A percentile compares a stretch with the other conserved stretches of the same genome.
These are phyloP conservation scores for Timema podura DNA, from an alignment of 2,888 invertebrate species.

Conservation along the genomic window DNA sequence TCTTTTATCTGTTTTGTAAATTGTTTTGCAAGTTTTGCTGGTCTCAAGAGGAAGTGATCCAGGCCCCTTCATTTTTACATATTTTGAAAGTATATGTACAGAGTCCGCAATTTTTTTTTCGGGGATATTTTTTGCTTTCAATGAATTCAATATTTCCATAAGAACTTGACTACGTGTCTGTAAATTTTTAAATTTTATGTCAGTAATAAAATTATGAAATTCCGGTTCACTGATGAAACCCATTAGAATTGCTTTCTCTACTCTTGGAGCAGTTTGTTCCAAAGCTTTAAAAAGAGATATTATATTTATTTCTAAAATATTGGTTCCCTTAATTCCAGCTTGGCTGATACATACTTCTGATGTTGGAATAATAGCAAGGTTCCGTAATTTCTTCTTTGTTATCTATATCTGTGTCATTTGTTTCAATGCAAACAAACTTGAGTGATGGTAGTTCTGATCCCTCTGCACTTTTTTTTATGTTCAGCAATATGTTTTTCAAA, in stretches of 20 bases:
- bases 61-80: neutral
- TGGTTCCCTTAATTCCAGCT: neutral
- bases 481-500: neutral
- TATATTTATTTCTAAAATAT: neutral
- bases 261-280: neutral
- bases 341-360: neutral
- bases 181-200: neutral
- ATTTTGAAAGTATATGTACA: neutral
- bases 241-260: neutral
- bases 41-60: neutral
- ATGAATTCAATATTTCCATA: neutral
- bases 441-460: constrained; percentile 11
- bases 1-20: too few relatives aligned
- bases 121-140: neutral
- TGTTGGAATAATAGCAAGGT: neutral
- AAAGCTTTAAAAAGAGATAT: constrained; percentile 7
- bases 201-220: constrained; percentile 3
- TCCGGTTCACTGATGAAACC: neutral
- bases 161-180: constrained; percentile 13
- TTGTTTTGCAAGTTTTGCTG: too few relatives aligned
- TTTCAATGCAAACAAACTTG: constrained; percentile 11
- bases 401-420: neutral
- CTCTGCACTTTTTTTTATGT: neutral
- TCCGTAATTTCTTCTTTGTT: neutral
- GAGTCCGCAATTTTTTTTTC: neutral